Conservation (phyloP, 2,888 invertebrate species). For the Catocala fraxini region DNA sequence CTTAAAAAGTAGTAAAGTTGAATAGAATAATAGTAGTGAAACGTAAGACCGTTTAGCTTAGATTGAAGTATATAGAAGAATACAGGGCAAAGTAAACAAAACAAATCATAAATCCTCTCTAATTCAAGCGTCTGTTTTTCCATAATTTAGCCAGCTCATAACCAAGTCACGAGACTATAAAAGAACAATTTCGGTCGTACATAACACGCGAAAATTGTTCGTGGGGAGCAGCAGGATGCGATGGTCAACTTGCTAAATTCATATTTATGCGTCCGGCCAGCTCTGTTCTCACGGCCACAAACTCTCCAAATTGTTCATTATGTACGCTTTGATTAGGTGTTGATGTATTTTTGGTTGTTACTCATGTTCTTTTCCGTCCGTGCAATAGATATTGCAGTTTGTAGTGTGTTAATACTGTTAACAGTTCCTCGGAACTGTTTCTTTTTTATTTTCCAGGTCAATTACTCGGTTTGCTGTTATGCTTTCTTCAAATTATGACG, state of each 20-base stretch:
- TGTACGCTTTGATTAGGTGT: slow-evolving; percentile 39
- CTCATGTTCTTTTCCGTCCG: slow-evolving; percentile 13
- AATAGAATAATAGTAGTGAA: too few relatives aligned
- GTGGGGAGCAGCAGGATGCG: slow-evolving; percentile 62
- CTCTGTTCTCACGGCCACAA: slow-evolving; percentile 38
- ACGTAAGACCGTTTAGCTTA: too few relatives aligned
- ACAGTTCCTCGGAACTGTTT: not conserved
- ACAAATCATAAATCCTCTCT: slow-evolving; percentile 20
- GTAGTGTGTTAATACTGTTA: not conserved
- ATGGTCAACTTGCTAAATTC: slow-evolving; percentile 74
- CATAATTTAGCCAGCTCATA: slow-evolving; percentile 27
- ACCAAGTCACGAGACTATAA: slow-evolving; percentile 43
- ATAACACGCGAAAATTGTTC: slow-evolving; percentile 54
- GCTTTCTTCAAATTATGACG: slow-evolving; percentile 3
- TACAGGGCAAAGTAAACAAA: not conserved
- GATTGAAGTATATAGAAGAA: too few relatives aligned
- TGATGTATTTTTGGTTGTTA: slow-evolving; percentile 34
- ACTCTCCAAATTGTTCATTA: slow-evolving; percentile 41
- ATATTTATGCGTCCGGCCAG: slow-evolving; percentile 79
- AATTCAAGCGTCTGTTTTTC: slow-evolving; percentile 23
- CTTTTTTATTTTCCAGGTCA: not conserved
- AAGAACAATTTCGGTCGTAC: slow-evolving; percentile 52
- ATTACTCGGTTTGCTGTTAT: slow-evolving; percentile 1
- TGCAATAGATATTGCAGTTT: slow-evolving; percentile 16
- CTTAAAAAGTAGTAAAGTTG: too few relatives aligned